Base-by-base conservation (phyloP, 2,113 vertebrate species). In the Taxidea taxus region DNA sequence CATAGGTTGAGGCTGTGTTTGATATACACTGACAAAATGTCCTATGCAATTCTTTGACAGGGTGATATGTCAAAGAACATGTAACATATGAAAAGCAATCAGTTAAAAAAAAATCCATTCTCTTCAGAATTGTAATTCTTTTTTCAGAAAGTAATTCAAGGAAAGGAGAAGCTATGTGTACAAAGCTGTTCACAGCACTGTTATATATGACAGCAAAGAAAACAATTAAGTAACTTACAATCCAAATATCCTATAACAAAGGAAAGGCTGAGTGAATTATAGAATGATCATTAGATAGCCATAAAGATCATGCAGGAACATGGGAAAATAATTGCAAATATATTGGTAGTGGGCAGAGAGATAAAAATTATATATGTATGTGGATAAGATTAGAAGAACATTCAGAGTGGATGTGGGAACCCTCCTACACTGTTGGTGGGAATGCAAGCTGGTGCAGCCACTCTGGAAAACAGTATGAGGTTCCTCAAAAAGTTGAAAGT, bases 111-210 rank as follows among this genome's bases (percentile, higher is more conserved):
- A 85, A 87, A 64, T 51, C 49, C 29, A 42, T 88, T 86, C 23
- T 81, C 47, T 89, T 83, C 39, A 78, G 74, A 8, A 90, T 2
- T 72, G 4, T n/a, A 75, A 87, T 91, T 91, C 21, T 23, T 81
- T 2, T 91, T 84, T 66, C 87, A 23, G 72, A 94, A 95, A 90
- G 47, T 75, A n/a, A 89, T 25, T 89, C 23, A 83, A 97, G 60
- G 49, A 90, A 90, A 81, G 34, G 58, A 64, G 39, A 86, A 83
- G 16, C 86, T 96, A 3, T 75, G 54, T 49, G 42, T 54, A 34
- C 7, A 95, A 80, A 80, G 37, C 74, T 83, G 10, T 87, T 96
- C 15, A 94, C 34, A 91, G 31, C 66, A 91, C 6, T 12, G 21
- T 86, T 91, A 75, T 64, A 72, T 84, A 93, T 21, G 39, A 91